Evolutionary conservation across 2,113 vertebrate genomes (phyloP).

Genomic region (Nycticryphes semicollaris): DNA sequence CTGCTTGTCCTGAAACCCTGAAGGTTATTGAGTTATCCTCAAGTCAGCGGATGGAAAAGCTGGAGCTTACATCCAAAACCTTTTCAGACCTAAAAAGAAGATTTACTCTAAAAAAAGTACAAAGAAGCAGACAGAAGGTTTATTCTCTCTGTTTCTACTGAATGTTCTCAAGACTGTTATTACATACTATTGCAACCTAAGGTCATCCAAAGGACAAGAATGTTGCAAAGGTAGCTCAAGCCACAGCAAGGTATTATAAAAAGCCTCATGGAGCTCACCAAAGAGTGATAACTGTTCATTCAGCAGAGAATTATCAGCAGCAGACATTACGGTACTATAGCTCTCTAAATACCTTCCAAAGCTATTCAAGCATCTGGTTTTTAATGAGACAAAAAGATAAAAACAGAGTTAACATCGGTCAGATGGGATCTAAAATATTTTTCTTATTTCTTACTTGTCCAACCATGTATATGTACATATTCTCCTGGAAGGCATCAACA

Average conservation of each 20-base stretch:
- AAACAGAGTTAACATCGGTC: not conserved
- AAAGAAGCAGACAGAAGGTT: not conserved
- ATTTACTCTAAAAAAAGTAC: not conserved
- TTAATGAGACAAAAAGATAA: not conserved
- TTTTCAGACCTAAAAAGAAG: not conserved
- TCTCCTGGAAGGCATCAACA: not conserved
- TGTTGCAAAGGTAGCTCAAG: not conserved
- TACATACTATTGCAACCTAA: not conserved
- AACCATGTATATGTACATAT: not conserved
- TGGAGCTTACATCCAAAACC: not conserved
- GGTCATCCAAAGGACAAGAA: not conserved
- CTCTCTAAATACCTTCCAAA: not conserved
- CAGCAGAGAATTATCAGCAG: not conserved
- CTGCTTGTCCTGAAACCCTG: not conserved
- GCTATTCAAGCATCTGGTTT: not conserved
- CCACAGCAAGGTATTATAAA: not conserved
- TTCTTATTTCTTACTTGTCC: not conserved
- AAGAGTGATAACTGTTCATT: not conserved
- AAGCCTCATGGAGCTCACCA: not conserved
- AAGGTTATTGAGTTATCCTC: not conserved
- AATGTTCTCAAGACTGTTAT: not conserved
- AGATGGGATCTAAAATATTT: not conserved
- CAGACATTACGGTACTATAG: not conserved
- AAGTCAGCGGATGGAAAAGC: not conserved
- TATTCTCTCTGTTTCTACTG: not conserved